phyloP scores from a whole-genome alignment of 2,888 invertebrate genomes.

The Ormyrus thymus region DNA sequence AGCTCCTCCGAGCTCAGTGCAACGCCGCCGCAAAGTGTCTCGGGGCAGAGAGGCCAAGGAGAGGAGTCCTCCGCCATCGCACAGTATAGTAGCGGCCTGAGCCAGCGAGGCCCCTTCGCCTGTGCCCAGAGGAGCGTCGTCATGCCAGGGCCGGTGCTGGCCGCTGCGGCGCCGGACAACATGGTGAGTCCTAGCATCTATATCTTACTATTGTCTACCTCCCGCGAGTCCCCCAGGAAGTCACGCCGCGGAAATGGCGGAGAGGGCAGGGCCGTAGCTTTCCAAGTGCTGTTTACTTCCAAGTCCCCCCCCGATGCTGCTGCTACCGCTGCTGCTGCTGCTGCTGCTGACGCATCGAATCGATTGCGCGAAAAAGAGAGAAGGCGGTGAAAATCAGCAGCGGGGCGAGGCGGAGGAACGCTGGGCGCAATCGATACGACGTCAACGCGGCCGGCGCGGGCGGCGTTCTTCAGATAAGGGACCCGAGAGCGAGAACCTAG shows the following conservation, averaged over 20 bases:
- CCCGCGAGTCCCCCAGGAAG: too few species aligned
- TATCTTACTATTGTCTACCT: too few species aligned
- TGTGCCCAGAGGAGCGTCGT: slow-evolving; percentile 1
- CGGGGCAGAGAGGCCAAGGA: neutral
- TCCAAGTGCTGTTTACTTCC: too few species aligned
- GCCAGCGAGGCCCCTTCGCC: neutral
- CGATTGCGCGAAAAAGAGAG: too few species aligned
- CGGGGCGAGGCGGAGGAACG: too few species aligned
- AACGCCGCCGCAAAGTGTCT: neutral
- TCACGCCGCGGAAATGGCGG: neutral
- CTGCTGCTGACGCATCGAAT: neutral
- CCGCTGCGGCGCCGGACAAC: slow-evolving; percentile 44
- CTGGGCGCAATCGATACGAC: too few species aligned
- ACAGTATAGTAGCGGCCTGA: neutral
- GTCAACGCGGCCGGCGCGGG: too few species aligned
- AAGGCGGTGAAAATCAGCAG: too few species aligned
- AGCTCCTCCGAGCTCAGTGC: neutral
- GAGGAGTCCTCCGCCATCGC: neutral
- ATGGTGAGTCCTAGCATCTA: slow-evolving; percentile 38
- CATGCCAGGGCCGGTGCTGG: slow-evolving; percentile 31
- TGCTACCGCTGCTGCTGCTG: neutral
- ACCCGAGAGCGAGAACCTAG: too few species aligned
- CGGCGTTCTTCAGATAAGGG: too few species aligned
- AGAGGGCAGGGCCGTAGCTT: slow-evolving; percentile 49
- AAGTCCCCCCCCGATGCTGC: too few species aligned